Conservation (phyloP, 2,113 vertebrate genomes). For the Coryphaenoides rupestris region DNA sequence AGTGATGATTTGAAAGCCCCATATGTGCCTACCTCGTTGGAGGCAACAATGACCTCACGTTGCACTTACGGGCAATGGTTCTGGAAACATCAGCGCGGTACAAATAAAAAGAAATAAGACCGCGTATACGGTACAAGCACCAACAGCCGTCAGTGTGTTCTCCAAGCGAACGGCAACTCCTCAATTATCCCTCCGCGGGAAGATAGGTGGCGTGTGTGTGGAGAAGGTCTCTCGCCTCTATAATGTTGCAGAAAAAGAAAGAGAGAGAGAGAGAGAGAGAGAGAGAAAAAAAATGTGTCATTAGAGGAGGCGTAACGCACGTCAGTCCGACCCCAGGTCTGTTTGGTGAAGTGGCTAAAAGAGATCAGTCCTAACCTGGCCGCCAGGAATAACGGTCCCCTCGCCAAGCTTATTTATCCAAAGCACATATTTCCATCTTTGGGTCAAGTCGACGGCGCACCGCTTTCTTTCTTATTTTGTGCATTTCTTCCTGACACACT, state of each 20-base stretch:
- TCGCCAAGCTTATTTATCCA: constrained; percentile 77
- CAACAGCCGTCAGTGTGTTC: no score
- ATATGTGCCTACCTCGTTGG: no score
- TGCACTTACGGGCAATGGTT: no score
- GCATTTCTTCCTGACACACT: constrained; percentile 56
- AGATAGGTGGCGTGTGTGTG: constrained; percentile 95
- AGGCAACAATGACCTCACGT: no score
- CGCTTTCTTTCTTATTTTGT: background rate
- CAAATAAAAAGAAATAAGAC: constrained; percentile 40
- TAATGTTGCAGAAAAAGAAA: constrained; percentile 83
- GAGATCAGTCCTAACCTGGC: constrained; percentile 90
- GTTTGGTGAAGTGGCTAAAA: constrained; percentile 90
- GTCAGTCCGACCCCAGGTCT: constrained; percentile 91
- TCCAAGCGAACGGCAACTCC: constrained; percentile 82
- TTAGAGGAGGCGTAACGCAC: constrained; percentile 91
- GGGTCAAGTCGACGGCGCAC: background rate
- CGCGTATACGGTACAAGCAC: constrained; percentile 76
- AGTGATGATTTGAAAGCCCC: no score
- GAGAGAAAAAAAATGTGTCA: constrained; percentile 91
- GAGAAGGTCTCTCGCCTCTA: constrained; percentile 84
- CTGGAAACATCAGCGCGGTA: no score
- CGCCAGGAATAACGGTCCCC: constrained; percentile 88
- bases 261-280: no score
- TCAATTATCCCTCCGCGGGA: constrained; percentile 91
- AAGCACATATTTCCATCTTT: constrained; percentile 36